These are phyloP conservation scores for Rutpela maculata DNA, from an alignment of 2,888 invertebrate species.

Conservation along the genomic window DNA sequence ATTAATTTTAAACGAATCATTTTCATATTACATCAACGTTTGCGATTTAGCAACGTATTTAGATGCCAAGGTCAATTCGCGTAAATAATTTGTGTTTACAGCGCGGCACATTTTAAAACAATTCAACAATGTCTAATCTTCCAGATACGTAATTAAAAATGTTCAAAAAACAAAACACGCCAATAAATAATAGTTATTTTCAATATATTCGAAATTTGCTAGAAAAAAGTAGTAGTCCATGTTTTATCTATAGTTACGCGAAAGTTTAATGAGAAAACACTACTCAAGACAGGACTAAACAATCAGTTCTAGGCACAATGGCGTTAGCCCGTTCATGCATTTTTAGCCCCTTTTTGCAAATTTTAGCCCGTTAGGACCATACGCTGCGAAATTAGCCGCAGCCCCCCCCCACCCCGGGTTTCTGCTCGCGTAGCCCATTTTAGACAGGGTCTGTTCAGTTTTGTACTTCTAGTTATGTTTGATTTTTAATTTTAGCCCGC, in stretches of 20 bases:
- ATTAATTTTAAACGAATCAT: not conserved
- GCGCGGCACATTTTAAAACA: conserved; percentile 5
- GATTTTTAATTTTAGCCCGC: too few species aligned
- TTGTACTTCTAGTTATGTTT: too few species aligned
- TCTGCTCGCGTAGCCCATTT: too few species aligned
- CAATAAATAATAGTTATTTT: not conserved
- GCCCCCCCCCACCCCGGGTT: too few species aligned
- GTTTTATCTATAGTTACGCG: not conserved
- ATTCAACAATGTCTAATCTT: not conserved
- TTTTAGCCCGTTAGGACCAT: too few species aligned
- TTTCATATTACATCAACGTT: not conserved
- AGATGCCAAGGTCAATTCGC: conserved; percentile 21
- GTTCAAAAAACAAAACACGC: not conserved
- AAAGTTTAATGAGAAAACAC: too few species aligned
- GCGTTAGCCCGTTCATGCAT: too few species aligned
- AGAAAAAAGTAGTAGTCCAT: not conserved
- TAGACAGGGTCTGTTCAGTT: too few species aligned
- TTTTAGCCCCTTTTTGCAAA: too few species aligned
- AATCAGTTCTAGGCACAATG: too few species aligned
- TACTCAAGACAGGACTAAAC: too few species aligned
- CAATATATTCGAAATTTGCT: not conserved
- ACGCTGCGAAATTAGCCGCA: too few species aligned
- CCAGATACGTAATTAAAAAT: conserved; percentile 1
- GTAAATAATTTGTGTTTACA: conserved; percentile 10
- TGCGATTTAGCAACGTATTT: conserved; percentile 13